Conservation (phyloP, 2,113 vertebrate genomes). For the Spilogale gracilis region DNA sequence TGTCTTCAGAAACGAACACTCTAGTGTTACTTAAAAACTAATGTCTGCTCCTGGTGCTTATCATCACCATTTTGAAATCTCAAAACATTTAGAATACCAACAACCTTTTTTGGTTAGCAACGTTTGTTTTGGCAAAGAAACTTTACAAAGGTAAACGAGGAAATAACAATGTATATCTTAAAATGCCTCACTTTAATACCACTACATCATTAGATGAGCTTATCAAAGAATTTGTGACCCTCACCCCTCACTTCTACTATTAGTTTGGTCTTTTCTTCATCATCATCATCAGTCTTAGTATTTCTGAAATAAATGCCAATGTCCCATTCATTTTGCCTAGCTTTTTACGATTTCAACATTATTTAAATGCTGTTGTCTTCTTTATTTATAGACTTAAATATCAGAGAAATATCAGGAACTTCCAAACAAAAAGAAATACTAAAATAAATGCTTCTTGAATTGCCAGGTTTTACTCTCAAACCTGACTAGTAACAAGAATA, state of each 20-base stretch:
- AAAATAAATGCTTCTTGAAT: constrained; percentile 10
- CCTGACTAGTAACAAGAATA: not conserved
- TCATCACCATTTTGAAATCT: constrained; percentile 34
- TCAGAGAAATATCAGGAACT: not conserved
- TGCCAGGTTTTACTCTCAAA: constrained; percentile 36
- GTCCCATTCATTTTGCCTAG: not conserved
- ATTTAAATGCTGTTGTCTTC: not conserved
- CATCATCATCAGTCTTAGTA: not conserved
- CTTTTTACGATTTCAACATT: not conserved
- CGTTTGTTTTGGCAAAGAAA: constrained; percentile 12
- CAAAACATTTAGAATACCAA: constrained; percentile 19
- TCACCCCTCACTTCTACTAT: not conserved
- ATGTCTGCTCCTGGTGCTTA: not conserved
- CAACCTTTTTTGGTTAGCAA: constrained; percentile 18
- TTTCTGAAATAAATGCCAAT: not conserved
- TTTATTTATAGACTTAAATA: constrained; percentile 17
- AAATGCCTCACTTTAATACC: not conserved
- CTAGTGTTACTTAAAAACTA: constrained; percentile 15
- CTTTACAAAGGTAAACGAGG: not conserved
- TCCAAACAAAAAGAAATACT: constrained; percentile 27
- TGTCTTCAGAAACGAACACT: constrained; percentile 24
- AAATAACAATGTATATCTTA: not conserved
- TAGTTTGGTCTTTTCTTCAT: not conserved
- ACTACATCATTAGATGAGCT: not conserved
- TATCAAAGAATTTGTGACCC: constrained; percentile 29